Evolutionary conservation across 2,797 vertebrate genomes (phyloP).

Genomic region (Acanthurus tractus): DNA sequence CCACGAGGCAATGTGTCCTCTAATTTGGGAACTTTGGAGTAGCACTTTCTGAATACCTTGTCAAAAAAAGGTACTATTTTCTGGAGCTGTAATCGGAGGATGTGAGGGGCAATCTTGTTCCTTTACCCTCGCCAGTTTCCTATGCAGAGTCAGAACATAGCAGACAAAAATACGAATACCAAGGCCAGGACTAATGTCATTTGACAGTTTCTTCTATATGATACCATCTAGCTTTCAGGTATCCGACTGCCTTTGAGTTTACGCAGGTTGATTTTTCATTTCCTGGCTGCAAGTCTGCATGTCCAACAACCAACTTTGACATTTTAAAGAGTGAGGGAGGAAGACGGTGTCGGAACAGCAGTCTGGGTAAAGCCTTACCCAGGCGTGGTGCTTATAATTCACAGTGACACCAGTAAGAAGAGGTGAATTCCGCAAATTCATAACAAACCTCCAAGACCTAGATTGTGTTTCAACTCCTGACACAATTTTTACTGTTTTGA

Average conservation of each 20-base stretch:
- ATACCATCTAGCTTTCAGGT: conserved; percentile 80
- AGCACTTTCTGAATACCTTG: conserved; percentile 50
- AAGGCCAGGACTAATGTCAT: conserved; percentile 68
- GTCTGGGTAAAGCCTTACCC: conserved; percentile 67
- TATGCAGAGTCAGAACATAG: conserved; percentile 35
- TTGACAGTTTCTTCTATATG: conserved; percentile 76
- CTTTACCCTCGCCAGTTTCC: conserved; percentile 47
- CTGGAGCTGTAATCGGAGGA: conserved; percentile 59
- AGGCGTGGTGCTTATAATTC: conserved; percentile 76
- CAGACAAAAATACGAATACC: conserved; percentile 67
- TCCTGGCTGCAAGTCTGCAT: conserved; percentile 73
- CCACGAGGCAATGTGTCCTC: conserved; percentile 16
- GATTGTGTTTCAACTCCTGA: conserved; percentile 58
- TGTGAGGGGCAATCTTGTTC: conserved; percentile 56
- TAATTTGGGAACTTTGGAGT: conserved; percentile 51
- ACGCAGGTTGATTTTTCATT: conserved; percentile 83
- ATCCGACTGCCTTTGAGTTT: conserved; percentile 74
- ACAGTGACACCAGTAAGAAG: conserved; percentile 79
- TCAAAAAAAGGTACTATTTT: conserved; percentile 34
- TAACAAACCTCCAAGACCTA: conserved; percentile 67
- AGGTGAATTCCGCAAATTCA: conserved; percentile 65
- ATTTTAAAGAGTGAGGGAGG: conserved; percentile 73
- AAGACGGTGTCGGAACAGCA: conserved; percentile 71
- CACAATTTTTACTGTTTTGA: conserved; percentile 49
- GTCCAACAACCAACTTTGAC: conserved; percentile 71